phyloP scores from a whole-genome alignment of 2,113 vertebrate genomes.

The Tragelaphus strepsiceros region DNA sequence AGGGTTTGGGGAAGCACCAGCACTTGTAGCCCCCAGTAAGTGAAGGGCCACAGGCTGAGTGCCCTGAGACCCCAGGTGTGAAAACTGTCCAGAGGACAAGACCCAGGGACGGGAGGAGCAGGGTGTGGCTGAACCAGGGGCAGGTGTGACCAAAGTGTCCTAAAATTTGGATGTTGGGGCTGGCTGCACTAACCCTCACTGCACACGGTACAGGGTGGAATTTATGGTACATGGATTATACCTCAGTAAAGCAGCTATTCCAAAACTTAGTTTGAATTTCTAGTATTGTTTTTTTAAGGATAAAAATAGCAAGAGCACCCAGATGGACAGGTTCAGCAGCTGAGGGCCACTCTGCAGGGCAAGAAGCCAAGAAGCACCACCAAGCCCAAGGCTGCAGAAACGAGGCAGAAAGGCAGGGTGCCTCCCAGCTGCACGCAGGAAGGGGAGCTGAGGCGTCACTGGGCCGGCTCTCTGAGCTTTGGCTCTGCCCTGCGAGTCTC shows the following conservation, averaged over 20 bases:
- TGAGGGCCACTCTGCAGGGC: accelerated
- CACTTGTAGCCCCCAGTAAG: not conserved
- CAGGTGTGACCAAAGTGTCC: not conserved
- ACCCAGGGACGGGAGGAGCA: accelerated
- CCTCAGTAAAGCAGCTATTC: not conserved
- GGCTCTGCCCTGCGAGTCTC: accelerated
- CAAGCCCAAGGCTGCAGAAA: not conserved
- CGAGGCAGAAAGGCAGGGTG: not conserved
- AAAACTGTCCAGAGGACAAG: accelerated
- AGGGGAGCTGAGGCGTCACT: not conserved
- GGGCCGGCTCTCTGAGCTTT: not conserved
- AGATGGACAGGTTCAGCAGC: accelerated
- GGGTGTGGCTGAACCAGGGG: not conserved
- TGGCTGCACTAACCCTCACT: accelerated
- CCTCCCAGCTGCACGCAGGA: accelerated
- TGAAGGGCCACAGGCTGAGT: accelerated
- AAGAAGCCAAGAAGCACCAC: accelerated
- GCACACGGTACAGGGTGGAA: too few species aligned
- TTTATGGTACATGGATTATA: too few species aligned
- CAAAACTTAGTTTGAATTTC: not conserved
- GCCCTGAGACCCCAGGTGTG: accelerated
- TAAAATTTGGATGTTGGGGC: not conserved
- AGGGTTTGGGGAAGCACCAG: accelerated
- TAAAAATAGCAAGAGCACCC: too few species aligned
- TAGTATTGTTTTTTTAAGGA: not conserved